These are phyloP conservation scores for Balaeniceps rex DNA, from an alignment of 2,113 vertebrate species.

Conservation along the genomic window DNA sequence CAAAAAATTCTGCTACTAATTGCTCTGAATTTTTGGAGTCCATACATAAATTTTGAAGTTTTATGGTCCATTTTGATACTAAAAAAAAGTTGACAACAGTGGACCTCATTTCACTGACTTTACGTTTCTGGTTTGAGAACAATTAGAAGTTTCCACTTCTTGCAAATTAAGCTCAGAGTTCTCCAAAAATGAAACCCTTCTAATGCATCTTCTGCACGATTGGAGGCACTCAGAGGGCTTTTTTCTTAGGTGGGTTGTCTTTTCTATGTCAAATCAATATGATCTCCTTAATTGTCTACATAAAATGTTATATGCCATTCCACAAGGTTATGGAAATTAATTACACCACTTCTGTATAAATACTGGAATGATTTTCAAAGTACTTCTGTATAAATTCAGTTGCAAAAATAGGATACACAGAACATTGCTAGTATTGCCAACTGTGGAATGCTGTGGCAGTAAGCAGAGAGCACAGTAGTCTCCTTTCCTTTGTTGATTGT, in stretches of 20 bases:
- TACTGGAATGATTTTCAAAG: conserved; percentile 25
- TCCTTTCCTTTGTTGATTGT: conserved; percentile 36
- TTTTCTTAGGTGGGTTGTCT: neutral
- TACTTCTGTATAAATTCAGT: conserved; percentile 3
- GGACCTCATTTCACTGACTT: neutral
- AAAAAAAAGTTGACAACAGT: neutral
- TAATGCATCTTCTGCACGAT: neutral
- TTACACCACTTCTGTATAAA: conserved; percentile 31
- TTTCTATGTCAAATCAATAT: neutral
- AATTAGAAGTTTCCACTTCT: neutral
- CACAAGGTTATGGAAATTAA: conserved; percentile 1
- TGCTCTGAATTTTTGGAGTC: neutral
- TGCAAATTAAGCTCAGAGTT: neutral
- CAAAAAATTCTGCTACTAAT: neutral
- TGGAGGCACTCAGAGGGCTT: neutral
- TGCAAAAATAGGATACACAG: conserved; percentile 4
- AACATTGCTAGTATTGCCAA: neutral
- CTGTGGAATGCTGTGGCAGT: conserved; percentile 23
- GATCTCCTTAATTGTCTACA: conserved; percentile 13
- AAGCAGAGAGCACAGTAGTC: conserved; percentile 43
- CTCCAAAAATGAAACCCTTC: neutral
- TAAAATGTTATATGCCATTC: neutral
- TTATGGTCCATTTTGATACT: neutral
- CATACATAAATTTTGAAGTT: neutral
- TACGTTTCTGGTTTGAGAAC: neutral